These are phyloP conservation scores for Cuculus canorus DNA, from an alignment of 2,797 vertebrate genomes.

Conservation along the genomic window DNA sequence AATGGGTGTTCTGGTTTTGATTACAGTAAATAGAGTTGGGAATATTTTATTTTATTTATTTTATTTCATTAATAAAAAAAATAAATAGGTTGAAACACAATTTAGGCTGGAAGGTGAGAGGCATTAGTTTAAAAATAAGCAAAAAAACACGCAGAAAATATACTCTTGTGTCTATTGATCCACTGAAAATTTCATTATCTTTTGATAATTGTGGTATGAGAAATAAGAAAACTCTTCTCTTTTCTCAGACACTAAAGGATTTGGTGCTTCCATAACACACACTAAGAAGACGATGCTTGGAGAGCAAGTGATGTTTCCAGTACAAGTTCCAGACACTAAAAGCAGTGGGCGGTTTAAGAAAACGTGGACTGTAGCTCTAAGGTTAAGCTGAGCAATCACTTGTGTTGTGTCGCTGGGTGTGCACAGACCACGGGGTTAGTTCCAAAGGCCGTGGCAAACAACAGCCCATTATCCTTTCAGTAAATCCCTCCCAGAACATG, in stretches of 20 bases:
- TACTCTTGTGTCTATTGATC: background rate
- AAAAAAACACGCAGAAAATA: background rate
- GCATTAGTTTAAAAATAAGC: background rate
- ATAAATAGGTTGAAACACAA: background rate
- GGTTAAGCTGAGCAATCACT: background rate
- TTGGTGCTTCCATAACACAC: background rate
- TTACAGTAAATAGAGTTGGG: constrained; percentile 2
- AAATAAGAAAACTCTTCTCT: background rate
- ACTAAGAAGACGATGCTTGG: background rate
- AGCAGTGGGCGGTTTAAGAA: background rate
- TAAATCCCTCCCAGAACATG: background rate
- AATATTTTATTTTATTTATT: constrained; percentile 17
- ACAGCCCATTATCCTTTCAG: background rate
- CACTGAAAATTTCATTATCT: background rate
- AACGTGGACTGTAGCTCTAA: background rate
- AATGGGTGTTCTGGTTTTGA: constrained; percentile 37
- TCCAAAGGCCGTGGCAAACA: background rate
- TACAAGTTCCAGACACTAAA: background rate
- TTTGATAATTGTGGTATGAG: background rate
- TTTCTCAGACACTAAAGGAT: background rate
- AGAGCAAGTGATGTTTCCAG: background rate
- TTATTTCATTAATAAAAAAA: constrained; percentile 2
- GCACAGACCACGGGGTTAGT: background rate
- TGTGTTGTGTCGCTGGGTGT: accelerated
- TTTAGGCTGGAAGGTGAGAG: background rate